These are phyloP conservation scores for Monochamus alternatus DNA, from an alignment of 2,888 invertebrate genomes.

Conservation along the genomic window DNA sequence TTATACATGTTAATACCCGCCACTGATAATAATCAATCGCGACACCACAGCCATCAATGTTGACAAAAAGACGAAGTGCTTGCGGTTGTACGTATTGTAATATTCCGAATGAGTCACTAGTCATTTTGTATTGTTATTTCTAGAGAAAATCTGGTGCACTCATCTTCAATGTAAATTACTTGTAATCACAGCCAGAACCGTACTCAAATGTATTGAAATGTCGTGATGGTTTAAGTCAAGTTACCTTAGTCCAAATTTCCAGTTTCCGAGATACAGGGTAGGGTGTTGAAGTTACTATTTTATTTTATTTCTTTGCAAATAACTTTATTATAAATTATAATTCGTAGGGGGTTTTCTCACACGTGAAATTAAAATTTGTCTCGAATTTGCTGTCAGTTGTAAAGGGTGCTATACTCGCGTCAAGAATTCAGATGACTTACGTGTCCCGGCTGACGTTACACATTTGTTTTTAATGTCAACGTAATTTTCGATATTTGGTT, in stretches of 20 bases:
- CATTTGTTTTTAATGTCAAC: no score
- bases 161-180: conserved; percentile 37
- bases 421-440: no score
- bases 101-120: conserved; percentile 34
- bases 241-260: not conserved
- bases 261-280: no score
- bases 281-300: no score
- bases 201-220: not conserved
- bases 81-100: conserved; percentile 35
- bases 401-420: no score
- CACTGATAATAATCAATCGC: conserved; percentile 4
- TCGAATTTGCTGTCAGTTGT: no score
- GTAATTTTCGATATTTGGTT: no score
- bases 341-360: no score
- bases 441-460: no score
- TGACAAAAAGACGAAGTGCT: conserved; percentile 22
- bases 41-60: not conserved
- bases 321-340: no score
- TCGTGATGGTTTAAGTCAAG: not conserved
- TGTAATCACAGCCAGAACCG: conserved; percentile 31
- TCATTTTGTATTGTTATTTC: conserved; percentile 37
- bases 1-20: not conserved
- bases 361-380: no score
- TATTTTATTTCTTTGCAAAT: no score
- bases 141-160: conserved; percentile 32